Evolutionary conservation across 2,797 vertebrate species (phyloP).

Genomic region (Propithecus deckenii): DNA sequence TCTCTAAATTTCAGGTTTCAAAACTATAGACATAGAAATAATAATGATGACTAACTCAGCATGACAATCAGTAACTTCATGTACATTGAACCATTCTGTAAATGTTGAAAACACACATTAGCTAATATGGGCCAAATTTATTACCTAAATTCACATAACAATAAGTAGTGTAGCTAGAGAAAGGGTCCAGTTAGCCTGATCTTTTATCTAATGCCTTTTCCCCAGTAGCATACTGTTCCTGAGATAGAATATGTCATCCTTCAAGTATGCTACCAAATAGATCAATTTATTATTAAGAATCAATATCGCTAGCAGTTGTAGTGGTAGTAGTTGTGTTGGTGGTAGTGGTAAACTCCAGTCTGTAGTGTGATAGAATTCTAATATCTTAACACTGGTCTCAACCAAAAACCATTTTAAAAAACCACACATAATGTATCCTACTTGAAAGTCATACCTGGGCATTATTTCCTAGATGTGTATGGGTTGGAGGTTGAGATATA

Average conservation of each 20-base stretch:
- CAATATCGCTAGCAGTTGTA: background rate
- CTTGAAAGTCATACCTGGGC: background rate
- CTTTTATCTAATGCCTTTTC: background rate
- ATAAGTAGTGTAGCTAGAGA: background rate
- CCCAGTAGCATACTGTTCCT: background rate
- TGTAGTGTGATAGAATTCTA: background rate
- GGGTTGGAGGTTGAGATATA: background rate
- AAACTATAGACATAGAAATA: background rate
- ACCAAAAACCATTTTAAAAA: background rate
- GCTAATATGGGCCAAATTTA: background rate
- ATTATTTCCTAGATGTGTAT: background rate
- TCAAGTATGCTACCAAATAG: background rate
- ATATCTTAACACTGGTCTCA: background rate
- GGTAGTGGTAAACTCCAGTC: background rate
- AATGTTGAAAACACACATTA: background rate
- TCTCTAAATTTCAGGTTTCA: background rate
- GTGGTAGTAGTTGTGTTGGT: background rate
- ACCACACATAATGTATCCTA: fast-evolving
- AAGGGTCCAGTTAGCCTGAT: background rate
- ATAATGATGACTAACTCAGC: background rate
- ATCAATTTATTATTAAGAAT: background rate
- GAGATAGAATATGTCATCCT: background rate
- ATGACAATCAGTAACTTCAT: background rate
- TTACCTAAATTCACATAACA: background rate
- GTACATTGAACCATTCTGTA: background rate